Base-by-base conservation (phyloP, 2,113 vertebrate genomes). In the Bucco capensis region DNA sequence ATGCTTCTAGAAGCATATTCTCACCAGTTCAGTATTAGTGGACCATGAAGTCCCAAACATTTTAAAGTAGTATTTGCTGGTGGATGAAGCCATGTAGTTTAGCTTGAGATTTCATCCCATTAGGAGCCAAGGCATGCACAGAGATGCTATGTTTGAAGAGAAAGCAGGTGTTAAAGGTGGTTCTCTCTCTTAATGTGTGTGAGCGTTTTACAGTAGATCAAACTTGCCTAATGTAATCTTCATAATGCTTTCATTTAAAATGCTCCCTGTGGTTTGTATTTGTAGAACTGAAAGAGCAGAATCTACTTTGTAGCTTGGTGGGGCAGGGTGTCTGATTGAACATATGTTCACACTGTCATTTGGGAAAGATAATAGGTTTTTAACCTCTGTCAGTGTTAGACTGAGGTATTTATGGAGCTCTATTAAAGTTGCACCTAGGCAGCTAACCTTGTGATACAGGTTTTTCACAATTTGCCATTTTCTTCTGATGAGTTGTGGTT, bases 181-280 rank as follows among this genome's bases (percentile, higher is more conserved):
- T 96, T 94, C 92, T 95, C 18, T 83, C 65, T 94, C 81, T 65
- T 83, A 92, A 84, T 82, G 93, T 93, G 42, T 80, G 70, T 0
- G 23, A 89, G 92, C 86, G n/a, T 94, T 96, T 96, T 95, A 94
- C 91, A 96, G 93, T 96, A 96, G 92, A 97, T 97, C 94, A 96
- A 30, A 95, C 90, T 96, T 96, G 90, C 94, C 92, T 96, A 96
- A 96, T 95, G 93, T 93, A 94, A 94, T 96, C 94, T 96, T 94
- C 6, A 49, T 96, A 96, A 96, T 91, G 91, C 93, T 94, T 96
- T 95, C 83, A 96, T 96, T 97, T 96, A 74, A 96, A 94, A 96
- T 95, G 83, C 92, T 96, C 93, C 95, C 94, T 83, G 89, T 93
- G 91, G 95, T 90, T 96, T 96, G 81, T 90, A 71, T 96, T 96